These are phyloP conservation scores for Vireo altiloquus DNA, from an alignment of 2,113 vertebrate genomes.

Conservation along the genomic window DNA sequence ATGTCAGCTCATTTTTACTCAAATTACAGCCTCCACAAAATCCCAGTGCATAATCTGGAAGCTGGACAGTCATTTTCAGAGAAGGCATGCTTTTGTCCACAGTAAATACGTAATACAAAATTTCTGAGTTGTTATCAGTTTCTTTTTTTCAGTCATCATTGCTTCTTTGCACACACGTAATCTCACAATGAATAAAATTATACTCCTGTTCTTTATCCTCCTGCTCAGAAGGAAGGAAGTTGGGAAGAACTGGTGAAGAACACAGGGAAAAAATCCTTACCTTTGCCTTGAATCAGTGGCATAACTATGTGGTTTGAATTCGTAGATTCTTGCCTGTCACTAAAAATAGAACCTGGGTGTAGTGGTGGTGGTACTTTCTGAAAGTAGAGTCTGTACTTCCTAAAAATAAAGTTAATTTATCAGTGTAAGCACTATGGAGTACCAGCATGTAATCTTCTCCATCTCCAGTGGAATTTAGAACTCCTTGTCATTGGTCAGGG, in stretches of 20 bases:
- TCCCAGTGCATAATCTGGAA: not conserved
- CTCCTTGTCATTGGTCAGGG: not conserved
- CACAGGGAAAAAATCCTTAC: not conserved
- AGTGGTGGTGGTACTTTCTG: not conserved
- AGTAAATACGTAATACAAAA: not conserved
- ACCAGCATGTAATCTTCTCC: not conserved
- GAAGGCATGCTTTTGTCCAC: not conserved
- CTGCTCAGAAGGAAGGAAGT: not conserved
- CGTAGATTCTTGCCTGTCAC: not conserved
- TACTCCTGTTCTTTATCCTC: not conserved
- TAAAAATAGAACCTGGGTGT: not conserved
- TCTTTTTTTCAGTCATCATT: not conserved
- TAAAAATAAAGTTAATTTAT: slow-evolving; percentile 20
- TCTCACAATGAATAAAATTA: not conserved
- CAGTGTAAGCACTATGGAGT: not conserved
- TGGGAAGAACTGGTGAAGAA: not conserved
- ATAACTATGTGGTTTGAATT: not conserved
- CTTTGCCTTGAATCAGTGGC: not conserved
- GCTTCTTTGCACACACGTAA: not conserved
- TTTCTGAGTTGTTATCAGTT: not conserved
- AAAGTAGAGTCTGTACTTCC: slow-evolving; percentile 8
- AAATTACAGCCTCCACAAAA: not conserved
- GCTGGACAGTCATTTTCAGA: not conserved
- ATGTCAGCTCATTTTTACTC: not conserved
- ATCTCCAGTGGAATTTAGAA: not conserved